Evolutionary conservation across 2,888 invertebrate species (phyloP).

Genomic region (Acronicta aceris): DNA sequence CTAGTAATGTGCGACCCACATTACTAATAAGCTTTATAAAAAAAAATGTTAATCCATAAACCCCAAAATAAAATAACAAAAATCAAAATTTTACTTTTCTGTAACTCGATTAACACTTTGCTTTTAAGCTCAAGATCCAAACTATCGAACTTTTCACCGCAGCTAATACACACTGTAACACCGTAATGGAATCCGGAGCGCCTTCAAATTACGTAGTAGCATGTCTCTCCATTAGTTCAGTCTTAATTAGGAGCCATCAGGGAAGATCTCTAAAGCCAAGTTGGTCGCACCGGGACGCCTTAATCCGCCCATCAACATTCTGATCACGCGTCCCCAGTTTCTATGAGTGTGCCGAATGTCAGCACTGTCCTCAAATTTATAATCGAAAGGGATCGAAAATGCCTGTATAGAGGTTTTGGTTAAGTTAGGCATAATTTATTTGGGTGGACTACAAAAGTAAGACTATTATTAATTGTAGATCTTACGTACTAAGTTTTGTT

Average conservation of each 20-base stretch:
- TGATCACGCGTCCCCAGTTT: conserved; percentile 79
- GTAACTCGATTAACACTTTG: conserved; percentile 5
- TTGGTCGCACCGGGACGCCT: conserved; percentile 70
- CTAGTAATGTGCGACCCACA: too few species aligned
- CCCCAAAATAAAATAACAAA: too few species aligned
- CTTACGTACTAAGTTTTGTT: too few species aligned
- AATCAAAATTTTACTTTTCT: conserved; percentile 2
- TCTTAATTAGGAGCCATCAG: conserved; percentile 80
- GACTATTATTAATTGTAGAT: too few species aligned
- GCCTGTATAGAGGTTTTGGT: conserved; percentile 41
- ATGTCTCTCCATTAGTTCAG: conserved; percentile 77
- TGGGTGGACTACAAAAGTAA: background rate
- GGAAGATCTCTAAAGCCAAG: conserved; percentile 74
- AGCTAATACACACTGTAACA: conserved; percentile 52
- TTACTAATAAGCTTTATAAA: too few species aligned
- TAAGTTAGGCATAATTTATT: conserved; percentile 10
- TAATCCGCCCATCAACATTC: conserved; percentile 82
- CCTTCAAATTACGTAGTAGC: conserved; percentile 64
- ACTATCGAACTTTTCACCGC: conserved; percentile 44
- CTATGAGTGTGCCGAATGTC: conserved; percentile 79
- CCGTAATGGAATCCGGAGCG: conserved; percentile 59
- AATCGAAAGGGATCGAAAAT: conserved; percentile 65
- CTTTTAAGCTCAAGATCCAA: conserved; percentile 20
- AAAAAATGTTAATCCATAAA: too few species aligned
- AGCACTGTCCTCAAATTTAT: conserved; percentile 76